Conservation (phyloP, 2,113 vertebrate genomes). For the Equus quagga region DNA sequence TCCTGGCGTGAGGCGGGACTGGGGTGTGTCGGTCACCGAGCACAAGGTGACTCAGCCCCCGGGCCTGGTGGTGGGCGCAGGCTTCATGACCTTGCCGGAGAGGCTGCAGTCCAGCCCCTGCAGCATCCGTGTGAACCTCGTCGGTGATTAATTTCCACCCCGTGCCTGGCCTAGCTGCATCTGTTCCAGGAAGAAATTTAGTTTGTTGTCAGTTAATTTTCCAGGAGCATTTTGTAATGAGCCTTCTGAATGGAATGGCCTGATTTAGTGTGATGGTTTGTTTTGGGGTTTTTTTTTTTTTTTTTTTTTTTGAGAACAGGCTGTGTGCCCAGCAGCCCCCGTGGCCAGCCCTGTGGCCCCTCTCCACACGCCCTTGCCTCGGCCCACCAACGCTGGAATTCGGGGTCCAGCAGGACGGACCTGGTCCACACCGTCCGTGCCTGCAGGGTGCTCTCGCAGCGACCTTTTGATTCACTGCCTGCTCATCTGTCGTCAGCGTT, state of each 20-base stretch:
- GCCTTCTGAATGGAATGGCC: background rate
- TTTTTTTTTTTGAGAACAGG: background rate
- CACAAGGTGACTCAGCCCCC: background rate
- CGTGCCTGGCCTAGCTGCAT: background rate
- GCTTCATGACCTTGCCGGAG: background rate
- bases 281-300: background rate
- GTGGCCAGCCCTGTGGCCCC: background rate
- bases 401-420: accelerated
- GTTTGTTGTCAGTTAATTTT: constrained; percentile 11
- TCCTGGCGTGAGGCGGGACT: accelerated
- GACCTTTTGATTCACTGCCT: background rate
- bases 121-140: accelerated
- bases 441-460: accelerated
- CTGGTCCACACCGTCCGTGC: background rate
- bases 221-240: background rate
- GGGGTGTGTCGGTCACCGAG: background rate
- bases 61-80: background rate
- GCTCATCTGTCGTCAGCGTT: accelerated
- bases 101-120: background rate
- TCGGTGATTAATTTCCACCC: background rate
- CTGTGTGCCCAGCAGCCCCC: background rate
- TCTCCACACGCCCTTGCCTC: accelerated
- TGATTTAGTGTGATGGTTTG: background rate
- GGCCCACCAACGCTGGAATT: background rate
- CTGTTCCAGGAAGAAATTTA: background rate